Percentiles rank a stretch among this genome's conserved stretches.
Conservation (phyloP, 35 echinoderm and acorn worm species). For the Amphiura filiformis region DNA sequence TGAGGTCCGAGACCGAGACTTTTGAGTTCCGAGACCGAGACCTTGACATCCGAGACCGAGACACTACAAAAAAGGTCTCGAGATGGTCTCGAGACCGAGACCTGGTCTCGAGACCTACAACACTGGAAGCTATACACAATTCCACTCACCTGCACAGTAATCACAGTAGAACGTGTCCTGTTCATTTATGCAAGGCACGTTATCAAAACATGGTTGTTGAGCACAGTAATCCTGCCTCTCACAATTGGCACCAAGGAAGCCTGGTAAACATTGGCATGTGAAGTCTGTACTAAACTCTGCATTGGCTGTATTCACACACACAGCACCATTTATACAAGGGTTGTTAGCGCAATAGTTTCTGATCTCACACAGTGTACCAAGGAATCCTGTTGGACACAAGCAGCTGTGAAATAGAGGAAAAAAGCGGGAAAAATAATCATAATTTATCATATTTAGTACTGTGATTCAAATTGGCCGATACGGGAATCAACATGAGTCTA, state of each 20-base stretch:
- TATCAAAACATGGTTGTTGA: conserved; percentile 39
- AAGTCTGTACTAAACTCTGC: conserved; percentile 29
- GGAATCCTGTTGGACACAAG: conserved; percentile 47
- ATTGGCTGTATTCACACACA: conserved; percentile 48
- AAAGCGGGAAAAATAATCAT: too few species aligned
- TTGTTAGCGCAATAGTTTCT: conserved; percentile 18
- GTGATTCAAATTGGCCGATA: too few species aligned
- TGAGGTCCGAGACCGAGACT: too few species aligned
- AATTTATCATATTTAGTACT: too few species aligned
- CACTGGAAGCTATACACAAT: too few species aligned
- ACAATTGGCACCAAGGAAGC: conserved; percentile 53
- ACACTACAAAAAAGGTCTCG: too few species aligned
- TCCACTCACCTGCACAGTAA: conserved; percentile 79
- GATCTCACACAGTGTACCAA: conserved; percentile 56
- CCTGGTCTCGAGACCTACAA: too few species aligned
- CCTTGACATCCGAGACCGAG: too few species aligned
- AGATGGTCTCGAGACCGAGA: too few species aligned
- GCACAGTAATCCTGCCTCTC: conserved; percentile 69
- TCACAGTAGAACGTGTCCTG: conserved; percentile 67
- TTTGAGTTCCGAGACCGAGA: too few species aligned
- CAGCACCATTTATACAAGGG: conserved; percentile 71
- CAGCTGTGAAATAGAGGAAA: conserved; percentile 39
- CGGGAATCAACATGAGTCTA: too few species aligned
- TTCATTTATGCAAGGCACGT: conserved; percentile 62
- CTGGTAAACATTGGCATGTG: conserved; percentile 47